These are phyloP conservation scores for Saccopteryx bilineata DNA, from an alignment of 2,113 vertebrate genomes.

Conservation along the genomic window DNA sequence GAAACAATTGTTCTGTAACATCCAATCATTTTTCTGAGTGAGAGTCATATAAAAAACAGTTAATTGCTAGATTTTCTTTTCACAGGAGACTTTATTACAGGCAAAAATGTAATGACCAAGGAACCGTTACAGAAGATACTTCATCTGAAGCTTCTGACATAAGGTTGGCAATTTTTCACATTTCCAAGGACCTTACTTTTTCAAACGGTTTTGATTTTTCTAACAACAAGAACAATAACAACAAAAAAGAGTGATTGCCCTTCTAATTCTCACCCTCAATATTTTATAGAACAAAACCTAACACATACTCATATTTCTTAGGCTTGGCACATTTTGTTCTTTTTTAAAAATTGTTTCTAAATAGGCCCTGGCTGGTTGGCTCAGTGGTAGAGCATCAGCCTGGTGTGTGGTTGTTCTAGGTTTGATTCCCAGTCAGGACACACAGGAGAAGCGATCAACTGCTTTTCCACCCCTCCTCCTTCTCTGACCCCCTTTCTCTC, in stretches of 20 bases:
- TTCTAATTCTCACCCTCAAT: neutral
- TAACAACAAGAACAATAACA: neutral
- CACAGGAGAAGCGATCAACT: too few relatives aligned
- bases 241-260: neutral
- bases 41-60: neutral
- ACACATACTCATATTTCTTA: neutral
- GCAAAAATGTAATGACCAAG: too few relatives aligned
- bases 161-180: neutral
- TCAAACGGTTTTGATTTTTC: constrained; percentile 20
- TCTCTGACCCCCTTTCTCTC: too few relatives aligned
- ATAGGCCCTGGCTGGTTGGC: neutral
- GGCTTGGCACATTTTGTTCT: neutral
- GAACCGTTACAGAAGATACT: neutral
- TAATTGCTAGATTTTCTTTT: neutral
- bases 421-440: too few relatives aligned
- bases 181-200: neutral
- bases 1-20: neutral
- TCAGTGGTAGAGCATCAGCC: too few relatives aligned
- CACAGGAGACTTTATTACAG: neutral
- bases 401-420: too few relatives aligned
- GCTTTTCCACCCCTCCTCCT: too few relatives aligned
- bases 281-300: constrained; percentile 23
- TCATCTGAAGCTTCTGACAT: neutral
- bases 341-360: neutral
- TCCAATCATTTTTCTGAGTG: neutral